Conservation (phyloP, 2,888 invertebrate genomes). For the Melitaea athalia region DNA sequence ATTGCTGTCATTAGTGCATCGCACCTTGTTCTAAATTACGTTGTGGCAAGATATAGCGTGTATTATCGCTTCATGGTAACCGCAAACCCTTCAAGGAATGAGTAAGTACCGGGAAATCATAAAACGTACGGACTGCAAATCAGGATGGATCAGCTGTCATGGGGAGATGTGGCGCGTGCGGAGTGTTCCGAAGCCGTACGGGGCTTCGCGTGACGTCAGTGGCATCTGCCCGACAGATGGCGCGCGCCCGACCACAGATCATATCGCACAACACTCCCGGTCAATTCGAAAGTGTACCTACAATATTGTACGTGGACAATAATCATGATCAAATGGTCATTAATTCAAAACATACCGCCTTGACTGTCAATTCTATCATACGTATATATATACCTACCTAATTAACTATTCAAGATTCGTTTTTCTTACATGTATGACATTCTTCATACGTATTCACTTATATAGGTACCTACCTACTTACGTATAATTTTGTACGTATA, state of each 20-base stretch:
- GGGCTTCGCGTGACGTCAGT: constrained; percentile 80
- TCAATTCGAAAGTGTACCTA: constrained; percentile 32
- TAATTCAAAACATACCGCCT: constrained; percentile 18
- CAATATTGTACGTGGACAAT: constrained; percentile 27
- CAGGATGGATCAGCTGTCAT: constrained; percentile 72
- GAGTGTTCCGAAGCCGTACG: constrained; percentile 58
- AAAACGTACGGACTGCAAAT: constrained; percentile 58
- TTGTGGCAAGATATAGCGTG: background rate
- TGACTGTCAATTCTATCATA: constrained; percentile 15
- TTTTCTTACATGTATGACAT: no score
- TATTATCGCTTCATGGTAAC: constrained; percentile 3
- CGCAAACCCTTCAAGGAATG: constrained; percentile 22
- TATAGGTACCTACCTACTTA: no score
- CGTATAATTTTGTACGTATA: no score
- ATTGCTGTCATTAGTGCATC: background rate
- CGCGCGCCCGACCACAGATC: constrained; percentile 69
- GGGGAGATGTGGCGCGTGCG: constrained; percentile 52
- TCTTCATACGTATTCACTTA: no score
- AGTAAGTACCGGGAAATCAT: constrained; percentile 47
- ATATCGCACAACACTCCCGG: constrained; percentile 60
- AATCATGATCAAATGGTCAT: constrained; percentile 36
- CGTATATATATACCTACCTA: background rate
- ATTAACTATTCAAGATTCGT: no score
- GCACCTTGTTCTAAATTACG: background rate
- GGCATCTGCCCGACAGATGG: constrained; percentile 80